A percentile compares a stretch with the other conserved stretches of the same genome.
These are phyloP conservation scores for Cyphomyrmex costatus DNA, from an alignment of 1,140 invertebrate genomes.

Conservation along the genomic window DNA sequence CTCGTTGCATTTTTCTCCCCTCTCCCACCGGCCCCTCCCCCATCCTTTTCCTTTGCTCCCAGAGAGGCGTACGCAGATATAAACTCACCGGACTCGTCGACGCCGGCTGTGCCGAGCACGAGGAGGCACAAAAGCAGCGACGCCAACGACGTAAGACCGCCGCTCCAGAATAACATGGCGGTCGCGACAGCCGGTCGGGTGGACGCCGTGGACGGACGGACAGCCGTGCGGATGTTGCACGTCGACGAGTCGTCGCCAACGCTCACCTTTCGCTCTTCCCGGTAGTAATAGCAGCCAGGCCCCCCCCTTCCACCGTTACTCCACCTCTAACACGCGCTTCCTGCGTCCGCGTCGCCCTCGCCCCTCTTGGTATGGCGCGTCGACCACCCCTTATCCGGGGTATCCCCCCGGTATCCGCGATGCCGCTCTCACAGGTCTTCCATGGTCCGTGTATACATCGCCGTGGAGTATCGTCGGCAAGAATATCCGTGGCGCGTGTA, in stretches of 20 bases:
- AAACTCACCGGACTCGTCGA: conserved; percentile 78
- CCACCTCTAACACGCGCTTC: conserved; percentile 61
- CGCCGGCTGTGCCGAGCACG: conserved; percentile 68
- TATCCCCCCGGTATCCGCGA: conserved; percentile 2
- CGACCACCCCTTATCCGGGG: neutral
- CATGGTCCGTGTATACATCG: conserved; percentile 26
- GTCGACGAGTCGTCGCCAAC: conserved; percentile 1
- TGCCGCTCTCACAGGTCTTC: conserved; percentile 37
- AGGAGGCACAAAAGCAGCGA: conserved; percentile 73
- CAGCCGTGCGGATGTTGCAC: neutral
- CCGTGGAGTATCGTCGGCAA: neutral
- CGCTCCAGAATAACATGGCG: conserved; percentile 80
- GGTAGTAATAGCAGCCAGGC: conserved; percentile 16
- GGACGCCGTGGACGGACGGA: neutral
- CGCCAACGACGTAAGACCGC: conserved; percentile 73
- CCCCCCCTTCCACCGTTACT: conserved; percentile 14
- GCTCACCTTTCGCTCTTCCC: neutral
- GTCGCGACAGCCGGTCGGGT: conserved; percentile 80
- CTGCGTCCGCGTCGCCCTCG: conserved; percentile 16
- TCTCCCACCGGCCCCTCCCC: neutral
- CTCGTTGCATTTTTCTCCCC: neutral
- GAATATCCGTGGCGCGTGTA: neutral
- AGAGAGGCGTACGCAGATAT: neutral
- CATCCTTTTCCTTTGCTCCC: neutral
- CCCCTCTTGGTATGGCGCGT: neutral